Conservation (phyloP, 2,797 vertebrate genomes). For the Gymnothorax reevesii region DNA sequence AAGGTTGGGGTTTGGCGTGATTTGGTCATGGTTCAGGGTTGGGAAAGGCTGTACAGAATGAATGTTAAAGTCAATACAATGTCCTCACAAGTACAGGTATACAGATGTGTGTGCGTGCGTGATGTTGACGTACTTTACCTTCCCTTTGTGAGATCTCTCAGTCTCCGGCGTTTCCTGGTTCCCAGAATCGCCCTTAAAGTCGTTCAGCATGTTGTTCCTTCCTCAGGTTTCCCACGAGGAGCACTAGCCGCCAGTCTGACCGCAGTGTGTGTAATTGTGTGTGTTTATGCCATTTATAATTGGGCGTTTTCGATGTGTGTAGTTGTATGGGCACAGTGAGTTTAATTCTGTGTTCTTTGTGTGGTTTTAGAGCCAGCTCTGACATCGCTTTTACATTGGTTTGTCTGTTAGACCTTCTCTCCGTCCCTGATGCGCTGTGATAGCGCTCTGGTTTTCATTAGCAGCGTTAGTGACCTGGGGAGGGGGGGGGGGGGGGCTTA, state of each 20-base stretch:
- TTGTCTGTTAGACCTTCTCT: constrained; percentile 53
- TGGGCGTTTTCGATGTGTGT: too few species aligned
- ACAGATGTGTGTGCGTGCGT: not conserved
- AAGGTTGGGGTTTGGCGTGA: too few species aligned
- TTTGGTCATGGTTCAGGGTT: too few species aligned
- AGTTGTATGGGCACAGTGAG: constrained; percentile 46
- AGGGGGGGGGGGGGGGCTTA: not conserved
- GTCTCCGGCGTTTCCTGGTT: too few species aligned
- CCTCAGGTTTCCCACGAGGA: too few species aligned
- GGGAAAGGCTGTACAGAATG: too few species aligned
- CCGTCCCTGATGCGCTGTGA: constrained; percentile 50
- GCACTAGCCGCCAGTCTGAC: constrained; percentile 45
- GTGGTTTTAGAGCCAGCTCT: constrained; percentile 56
- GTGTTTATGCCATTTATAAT: too few species aligned
- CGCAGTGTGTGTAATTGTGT: constrained; percentile 45
- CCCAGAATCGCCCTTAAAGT: too few species aligned
- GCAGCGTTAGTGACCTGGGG: constrained; percentile 36
- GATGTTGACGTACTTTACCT: constrained; percentile 32
- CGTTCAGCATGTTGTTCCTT: too few species aligned
- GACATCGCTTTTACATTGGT: constrained; percentile 45
- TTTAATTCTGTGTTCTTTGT: constrained; percentile 61
- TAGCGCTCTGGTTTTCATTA: constrained; percentile 66
- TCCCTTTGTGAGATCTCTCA: constrained; percentile 51
- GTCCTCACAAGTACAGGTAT: too few species aligned
- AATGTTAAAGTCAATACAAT: too few species aligned